Base-by-base conservation (phyloP, 2,888 invertebrate species). In the Chloroclysta siterata region DNA sequence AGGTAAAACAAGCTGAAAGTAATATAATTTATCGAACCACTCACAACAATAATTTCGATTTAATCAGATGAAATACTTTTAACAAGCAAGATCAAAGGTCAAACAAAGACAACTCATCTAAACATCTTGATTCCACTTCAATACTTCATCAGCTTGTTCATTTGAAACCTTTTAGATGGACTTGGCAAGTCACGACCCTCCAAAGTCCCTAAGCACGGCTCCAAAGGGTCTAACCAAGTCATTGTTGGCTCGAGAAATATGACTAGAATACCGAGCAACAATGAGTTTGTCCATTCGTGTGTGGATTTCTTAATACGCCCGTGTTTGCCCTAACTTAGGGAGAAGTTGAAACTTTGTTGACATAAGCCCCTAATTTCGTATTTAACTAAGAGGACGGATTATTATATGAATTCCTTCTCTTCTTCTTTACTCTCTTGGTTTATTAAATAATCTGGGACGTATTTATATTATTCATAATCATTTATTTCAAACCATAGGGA, bases 181-280 rank as follows among this genome's bases (percentile, higher is more conserved):
- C 68, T 60, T 58, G 63, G 42, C 50, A 62, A 65, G 58, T 60
- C 68, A 48, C 54, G 55, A 64, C 69, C 70, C 73, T 73, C 69
- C 55, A 70, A 71, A 73, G 71, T 74, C 78, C 70, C 73, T 72
- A 69, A 65, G 73, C 74, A 70, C 69, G 69, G 72, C 68, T 75
- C 71, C 67, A 65, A 61, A 71, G 75, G 79, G 74, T 54, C 58
- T 54, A 42, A 33, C 57, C 56, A 50, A 56, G 56, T 50, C 56
- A 53, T 81, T 80, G 78, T 79, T 77, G 69, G 72, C 67, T 71
- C 62, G 57, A 66, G 72, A 72, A 71, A 72, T 79, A 76, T 75
- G 76, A 76, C 68, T 70, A 70, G 79, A 81, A 81, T 80, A 78
- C 71, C 66, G 73, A 77, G 71, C 68, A 65, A 68, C 69, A 69